phyloP scores from a whole-genome alignment of 2,797 vertebrate genomes.

The Helostoma temminkii region DNA sequence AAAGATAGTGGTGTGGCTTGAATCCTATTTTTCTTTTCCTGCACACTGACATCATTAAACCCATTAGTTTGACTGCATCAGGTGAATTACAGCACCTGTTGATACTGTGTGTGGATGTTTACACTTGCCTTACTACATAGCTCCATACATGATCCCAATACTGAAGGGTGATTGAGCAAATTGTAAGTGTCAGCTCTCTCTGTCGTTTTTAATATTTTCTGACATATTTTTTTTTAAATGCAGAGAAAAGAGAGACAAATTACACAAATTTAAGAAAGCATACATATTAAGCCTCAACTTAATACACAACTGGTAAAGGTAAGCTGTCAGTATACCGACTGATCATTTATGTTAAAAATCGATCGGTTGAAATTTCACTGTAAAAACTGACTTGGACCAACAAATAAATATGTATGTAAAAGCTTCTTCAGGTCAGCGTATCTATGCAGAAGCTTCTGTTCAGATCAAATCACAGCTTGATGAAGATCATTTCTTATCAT shows the following conservation, averaged over 20 bases:
- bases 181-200: conserved; percentile 30
- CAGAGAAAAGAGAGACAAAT: neutral
- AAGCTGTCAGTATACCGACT: too few species aligned
- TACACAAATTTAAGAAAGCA: neutral
- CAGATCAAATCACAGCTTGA: conserved; percentile 15
- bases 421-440: neutral
- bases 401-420: too few species aligned
- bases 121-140: too few species aligned
- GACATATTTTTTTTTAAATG: neutral
- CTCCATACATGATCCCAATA: too few species aligned
- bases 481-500: conserved; percentile 9
- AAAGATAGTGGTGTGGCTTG: neutral
- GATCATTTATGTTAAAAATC: too few species aligned
- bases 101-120: conserved; percentile 11
- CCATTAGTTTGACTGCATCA: conserved; percentile 32
- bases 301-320: too few species aligned
- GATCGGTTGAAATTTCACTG: too few species aligned
- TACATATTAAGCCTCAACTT: too few species aligned
- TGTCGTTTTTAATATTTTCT: neutral
- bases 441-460: neutral
- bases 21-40: conserved; percentile 2
- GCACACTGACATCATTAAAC: conserved; percentile 16
- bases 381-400: too few species aligned
- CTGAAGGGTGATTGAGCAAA: conserved; percentile 35
- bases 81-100: conserved; percentile 53